These are phyloP conservation scores for Lepus townsendii DNA, from an alignment of 2,797 vertebrate species.

Conservation along the genomic window DNA sequence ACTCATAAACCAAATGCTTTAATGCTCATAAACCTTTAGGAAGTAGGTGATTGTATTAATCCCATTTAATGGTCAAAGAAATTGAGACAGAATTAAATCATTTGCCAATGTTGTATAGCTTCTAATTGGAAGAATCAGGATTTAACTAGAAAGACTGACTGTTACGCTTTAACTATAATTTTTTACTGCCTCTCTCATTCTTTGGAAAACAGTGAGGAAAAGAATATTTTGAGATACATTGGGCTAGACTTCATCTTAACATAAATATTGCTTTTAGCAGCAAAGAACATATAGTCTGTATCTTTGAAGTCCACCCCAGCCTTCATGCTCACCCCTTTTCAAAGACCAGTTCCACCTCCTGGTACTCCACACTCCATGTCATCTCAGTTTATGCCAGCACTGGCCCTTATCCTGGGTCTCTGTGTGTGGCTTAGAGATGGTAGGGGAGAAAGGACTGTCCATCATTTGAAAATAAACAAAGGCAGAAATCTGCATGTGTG, in stretches of 20 bases:
- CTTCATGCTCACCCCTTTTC: neutral
- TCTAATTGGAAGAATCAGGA: neutral
- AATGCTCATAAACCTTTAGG: neutral
- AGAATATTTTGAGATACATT: neutral
- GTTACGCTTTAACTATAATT: neutral
- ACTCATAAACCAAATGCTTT: neutral
- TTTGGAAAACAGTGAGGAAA: neutral
- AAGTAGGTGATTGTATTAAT: neutral
- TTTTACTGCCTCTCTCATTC: neutral
- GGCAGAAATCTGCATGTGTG: too few species aligned
- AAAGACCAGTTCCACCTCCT: neutral
- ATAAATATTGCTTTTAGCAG: conserved; percentile 16
- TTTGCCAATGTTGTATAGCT: neutral
- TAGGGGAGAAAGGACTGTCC: neutral
- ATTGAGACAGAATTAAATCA: neutral
- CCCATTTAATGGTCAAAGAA: neutral
- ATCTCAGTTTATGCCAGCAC: neutral
- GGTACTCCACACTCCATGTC: neutral
- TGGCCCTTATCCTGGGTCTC: neutral
- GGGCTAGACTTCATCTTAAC: conserved; percentile 1
- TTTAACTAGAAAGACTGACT: conserved; percentile 24
- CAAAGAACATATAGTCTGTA: neutral
- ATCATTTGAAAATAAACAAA: conserved; percentile 41
- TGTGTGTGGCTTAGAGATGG: neutral
- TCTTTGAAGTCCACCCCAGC: neutral